Conservation (phyloP, 2,888 invertebrate genomes). For the Melangyna quadrimaculata region DNA sequence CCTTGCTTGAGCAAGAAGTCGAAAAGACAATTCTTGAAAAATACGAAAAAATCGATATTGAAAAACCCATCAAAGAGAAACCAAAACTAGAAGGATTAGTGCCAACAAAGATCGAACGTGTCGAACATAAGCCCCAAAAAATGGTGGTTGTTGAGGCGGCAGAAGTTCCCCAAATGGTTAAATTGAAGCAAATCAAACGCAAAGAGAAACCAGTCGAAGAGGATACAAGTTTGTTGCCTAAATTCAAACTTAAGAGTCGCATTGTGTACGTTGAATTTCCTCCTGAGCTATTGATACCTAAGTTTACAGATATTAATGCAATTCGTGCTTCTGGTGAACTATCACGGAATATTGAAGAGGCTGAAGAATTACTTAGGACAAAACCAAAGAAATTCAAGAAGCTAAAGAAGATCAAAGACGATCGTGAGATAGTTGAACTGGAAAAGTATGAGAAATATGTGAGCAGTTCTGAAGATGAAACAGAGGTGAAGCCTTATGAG, state of each 20-base stretch:
- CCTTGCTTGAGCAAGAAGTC: conserved; percentile 79
- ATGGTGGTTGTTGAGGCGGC: conserved; percentile 84
- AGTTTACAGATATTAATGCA: conserved; percentile 83
- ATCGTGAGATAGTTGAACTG: conserved; percentile 83
- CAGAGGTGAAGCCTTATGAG: conserved; percentile 78
- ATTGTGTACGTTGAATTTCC: conserved; percentile 86
- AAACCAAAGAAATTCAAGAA: conserved; percentile 84
- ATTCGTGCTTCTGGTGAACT: conserved; percentile 85
- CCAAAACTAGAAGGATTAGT: conserved; percentile 77
- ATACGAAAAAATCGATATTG: conserved; percentile 81
- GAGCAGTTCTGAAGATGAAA: conserved; percentile 79
- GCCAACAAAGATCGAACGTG: conserved; percentile 84
- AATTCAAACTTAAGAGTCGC: conserved; percentile 85
- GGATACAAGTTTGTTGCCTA: conserved; percentile 84
- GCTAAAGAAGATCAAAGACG: conserved; percentile 83
- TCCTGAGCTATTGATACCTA: conserved; percentile 82
- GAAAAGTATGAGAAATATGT: conserved; percentile 80
- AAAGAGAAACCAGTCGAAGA: conserved; percentile 82
- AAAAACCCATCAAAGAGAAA: conserved; percentile 77
- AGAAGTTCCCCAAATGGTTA: conserved; percentile 84
- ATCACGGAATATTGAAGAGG: conserved; percentile 88
- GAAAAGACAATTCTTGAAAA: conserved; percentile 81
- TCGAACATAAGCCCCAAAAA: conserved; percentile 85
- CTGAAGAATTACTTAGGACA: conserved; percentile 85
- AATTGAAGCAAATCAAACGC: conserved; percentile 83